Percentiles rank a stretch among this genome's conserved stretches.
Conservation (phyloP, 2,113 vertebrate species). For the Papio anubis region DNA sequence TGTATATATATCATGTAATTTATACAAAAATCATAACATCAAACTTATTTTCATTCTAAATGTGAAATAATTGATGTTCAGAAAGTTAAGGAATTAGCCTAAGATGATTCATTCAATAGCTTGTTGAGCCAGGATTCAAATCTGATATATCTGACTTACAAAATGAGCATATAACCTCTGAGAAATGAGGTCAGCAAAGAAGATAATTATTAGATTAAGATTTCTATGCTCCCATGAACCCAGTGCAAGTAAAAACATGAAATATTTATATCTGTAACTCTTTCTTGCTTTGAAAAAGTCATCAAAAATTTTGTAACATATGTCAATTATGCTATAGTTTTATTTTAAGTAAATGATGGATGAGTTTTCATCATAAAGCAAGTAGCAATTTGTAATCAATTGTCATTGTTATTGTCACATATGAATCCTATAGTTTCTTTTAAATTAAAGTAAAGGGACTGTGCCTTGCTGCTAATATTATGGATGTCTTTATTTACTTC, state of each 20-base stretch:
- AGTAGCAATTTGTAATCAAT: neutral
- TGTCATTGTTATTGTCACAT: neutral
- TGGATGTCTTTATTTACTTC: neutral
- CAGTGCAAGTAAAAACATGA: neutral
- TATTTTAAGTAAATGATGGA: neutral
- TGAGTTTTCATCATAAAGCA: neutral
- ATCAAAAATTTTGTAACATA: neutral
- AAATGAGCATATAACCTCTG: neutral
- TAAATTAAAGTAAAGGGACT: neutral
- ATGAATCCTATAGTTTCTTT: neutral
- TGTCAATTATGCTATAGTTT: neutral
- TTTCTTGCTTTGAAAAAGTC: neutral
- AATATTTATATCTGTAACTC: neutral
- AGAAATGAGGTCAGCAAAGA: neutral
- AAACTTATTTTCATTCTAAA: neutral
- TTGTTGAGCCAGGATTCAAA: neutral
- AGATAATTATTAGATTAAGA: neutral
- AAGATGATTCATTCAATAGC: neutral
- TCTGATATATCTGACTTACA: neutral
- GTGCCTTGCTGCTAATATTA: neutral
- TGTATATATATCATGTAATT: neutral
- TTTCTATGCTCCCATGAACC: neutral
- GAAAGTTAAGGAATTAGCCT: neutral
- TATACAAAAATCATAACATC: neutral
- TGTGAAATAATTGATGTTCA: neutral